Conservation (phyloP, 2,113 vertebrate species). For the Casuarius casuarius region DNA sequence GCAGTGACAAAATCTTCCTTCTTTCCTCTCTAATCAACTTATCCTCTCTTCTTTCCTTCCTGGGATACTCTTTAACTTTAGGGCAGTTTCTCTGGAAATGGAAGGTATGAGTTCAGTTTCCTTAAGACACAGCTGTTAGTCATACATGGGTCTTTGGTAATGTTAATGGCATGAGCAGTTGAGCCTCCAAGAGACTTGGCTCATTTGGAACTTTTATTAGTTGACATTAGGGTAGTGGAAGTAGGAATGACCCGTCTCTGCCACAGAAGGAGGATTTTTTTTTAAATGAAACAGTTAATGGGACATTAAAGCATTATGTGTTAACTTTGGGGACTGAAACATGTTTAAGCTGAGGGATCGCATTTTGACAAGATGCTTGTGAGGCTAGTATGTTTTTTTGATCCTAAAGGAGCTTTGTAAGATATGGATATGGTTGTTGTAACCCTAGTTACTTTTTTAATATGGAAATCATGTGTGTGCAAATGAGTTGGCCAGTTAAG, state of each 20-base stretch:
- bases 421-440: background rate
- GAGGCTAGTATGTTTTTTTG: background rate
- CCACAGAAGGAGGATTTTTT: background rate
- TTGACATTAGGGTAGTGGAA: background rate
- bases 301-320: background rate
- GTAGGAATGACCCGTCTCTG: background rate
- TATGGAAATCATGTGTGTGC: background rate
- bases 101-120: conserved; percentile 51
- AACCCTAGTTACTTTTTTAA: background rate
- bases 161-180: background rate
- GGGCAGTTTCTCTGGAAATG: conserved; percentile 5
- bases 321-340: background rate
- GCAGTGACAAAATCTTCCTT: background rate
- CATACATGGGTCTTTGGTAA: background rate
- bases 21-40: background rate
- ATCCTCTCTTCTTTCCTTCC: conserved; percentile 30
- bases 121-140: conserved; percentile 23
- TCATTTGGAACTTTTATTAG: background rate
- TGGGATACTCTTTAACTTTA: background rate
- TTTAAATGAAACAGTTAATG: background rate
- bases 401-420: background rate
- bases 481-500: background rate
- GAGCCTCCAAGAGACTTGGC: background rate
- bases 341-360: background rate
- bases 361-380: background rate